Percentiles rank a stretch among this genome's conserved stretches.
Conservation (phyloP, 92 coral and sea anemone species). For the Meandrina meandrites region DNA sequence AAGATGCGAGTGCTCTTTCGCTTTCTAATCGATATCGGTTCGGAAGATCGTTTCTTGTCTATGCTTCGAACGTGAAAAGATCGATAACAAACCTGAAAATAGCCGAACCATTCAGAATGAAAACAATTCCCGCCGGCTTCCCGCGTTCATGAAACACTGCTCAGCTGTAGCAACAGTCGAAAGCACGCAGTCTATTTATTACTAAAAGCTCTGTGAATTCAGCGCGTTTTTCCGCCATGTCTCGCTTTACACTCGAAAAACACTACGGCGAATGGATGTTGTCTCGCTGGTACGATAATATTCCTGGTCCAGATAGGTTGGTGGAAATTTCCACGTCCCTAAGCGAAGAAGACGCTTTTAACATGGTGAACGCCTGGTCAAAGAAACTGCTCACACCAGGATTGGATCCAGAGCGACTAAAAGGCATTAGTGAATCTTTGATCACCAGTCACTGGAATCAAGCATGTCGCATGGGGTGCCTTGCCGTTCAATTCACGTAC, state of each 20-base stretch:
- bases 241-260: constrained; percentile 55
- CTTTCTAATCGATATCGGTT: constrained; percentile 16
- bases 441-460: constrained; percentile 78
- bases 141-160: constrained; percentile 7
- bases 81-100: neutral
- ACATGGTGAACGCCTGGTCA: constrained; percentile 65
- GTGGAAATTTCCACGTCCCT: constrained; percentile 79
- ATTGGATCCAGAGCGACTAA: constrained; percentile 66
- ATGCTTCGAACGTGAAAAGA: neutral
- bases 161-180: constrained; percentile 6
- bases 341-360: constrained; percentile 66
- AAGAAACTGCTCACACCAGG: constrained; percentile 79
- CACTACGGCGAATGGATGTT: constrained; percentile 91
- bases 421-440: constrained; percentile 71
- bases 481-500: constrained; percentile 88
- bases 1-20: neutral
- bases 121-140: neutral
- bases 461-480: constrained; percentile 84
- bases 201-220: neutral
- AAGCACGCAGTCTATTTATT: neutral
- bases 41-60: neutral
- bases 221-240: constrained; percentile 2
- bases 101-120: constrained; percentile 9
- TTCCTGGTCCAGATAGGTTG: constrained; percentile 85
- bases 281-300: constrained; percentile 90